Conservation (phyloP, 2,113 vertebrate genomes). For the Callaeas wilsoni region DNA sequence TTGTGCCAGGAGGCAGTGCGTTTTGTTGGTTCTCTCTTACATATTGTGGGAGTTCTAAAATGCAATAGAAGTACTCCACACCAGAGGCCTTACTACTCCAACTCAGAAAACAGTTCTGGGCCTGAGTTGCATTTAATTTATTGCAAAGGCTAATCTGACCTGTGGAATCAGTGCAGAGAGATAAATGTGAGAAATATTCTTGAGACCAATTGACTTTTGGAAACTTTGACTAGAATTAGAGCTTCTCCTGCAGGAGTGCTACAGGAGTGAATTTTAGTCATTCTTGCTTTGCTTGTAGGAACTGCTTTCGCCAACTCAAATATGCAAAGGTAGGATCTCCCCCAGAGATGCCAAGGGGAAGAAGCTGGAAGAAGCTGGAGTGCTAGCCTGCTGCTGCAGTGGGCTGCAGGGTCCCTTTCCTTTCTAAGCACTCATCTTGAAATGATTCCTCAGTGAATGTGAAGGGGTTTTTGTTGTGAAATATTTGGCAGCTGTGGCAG, state of each 20-base stretch:
- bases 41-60: background rate
- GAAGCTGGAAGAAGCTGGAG: background rate
- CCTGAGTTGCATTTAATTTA: background rate
- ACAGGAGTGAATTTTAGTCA: background rate
- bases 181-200: background rate
- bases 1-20: background rate
- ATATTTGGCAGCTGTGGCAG: background rate
- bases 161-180: background rate
- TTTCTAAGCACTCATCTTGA: background rate
- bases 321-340: background rate
- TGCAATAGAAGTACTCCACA: background rate
- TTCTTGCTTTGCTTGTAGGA: background rate
- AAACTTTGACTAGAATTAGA: background rate
- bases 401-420: background rate
- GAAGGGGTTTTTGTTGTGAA: background rate
- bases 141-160: background rate
- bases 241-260: background rate
- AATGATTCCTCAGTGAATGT: background rate
- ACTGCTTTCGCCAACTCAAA: background rate
- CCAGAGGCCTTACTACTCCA: background rate
- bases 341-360: accelerated
- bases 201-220: background rate
- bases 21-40: background rate
- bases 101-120: background rate
- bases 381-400: background rate